Evolutionary conservation across 2,888 invertebrate genomes (phyloP).

Genomic region (Dinocampus coccinellae): DNA sequence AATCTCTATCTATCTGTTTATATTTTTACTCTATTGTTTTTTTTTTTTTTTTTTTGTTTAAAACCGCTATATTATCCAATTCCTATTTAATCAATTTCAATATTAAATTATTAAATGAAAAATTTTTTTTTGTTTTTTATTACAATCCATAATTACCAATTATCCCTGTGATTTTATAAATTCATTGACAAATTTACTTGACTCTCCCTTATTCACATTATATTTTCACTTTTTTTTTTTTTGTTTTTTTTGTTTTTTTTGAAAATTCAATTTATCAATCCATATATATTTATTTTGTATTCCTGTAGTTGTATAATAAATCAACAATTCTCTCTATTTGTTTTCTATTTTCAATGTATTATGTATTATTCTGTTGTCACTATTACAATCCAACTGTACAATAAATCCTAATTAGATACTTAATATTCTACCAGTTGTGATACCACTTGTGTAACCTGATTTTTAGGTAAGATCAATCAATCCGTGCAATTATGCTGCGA

Average conservation of each 20-base stretch:
- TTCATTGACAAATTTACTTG: too few species aligned
- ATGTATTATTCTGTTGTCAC: slow-evolving; percentile 17
- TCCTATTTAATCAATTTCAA: too few species aligned
- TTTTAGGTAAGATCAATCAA: slow-evolving; percentile 47
- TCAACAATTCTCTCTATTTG: background rate
- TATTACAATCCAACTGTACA: too few species aligned
- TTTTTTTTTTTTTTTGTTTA: slow-evolving; percentile 33
- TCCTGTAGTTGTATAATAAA: slow-evolving; percentile 7
- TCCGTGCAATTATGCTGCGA: background rate
- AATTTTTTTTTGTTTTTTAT: too few species aligned
- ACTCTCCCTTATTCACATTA: background rate
- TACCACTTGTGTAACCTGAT: slow-evolving; percentile 45
- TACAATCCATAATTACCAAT: too few species aligned
- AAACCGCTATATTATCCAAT: background rate
- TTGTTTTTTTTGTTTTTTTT: too few species aligned
- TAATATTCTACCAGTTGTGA: slow-evolving; percentile 47
- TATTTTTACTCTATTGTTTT: slow-evolving; percentile 31
- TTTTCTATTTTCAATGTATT: slow-evolving; percentile 5
- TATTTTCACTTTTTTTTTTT: background rate
- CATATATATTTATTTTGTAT: background rate
- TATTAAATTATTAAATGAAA: too few species aligned
- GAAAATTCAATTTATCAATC: background rate
- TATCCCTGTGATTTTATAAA: too few species aligned
- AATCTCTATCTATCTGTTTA: slow-evolving; percentile 48
- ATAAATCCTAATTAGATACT: slow-evolving; percentile 39